These are phyloP conservation scores for Hoplias malabaricus DNA, from an alignment of 2,113 vertebrate species.

Conservation along the genomic window DNA sequence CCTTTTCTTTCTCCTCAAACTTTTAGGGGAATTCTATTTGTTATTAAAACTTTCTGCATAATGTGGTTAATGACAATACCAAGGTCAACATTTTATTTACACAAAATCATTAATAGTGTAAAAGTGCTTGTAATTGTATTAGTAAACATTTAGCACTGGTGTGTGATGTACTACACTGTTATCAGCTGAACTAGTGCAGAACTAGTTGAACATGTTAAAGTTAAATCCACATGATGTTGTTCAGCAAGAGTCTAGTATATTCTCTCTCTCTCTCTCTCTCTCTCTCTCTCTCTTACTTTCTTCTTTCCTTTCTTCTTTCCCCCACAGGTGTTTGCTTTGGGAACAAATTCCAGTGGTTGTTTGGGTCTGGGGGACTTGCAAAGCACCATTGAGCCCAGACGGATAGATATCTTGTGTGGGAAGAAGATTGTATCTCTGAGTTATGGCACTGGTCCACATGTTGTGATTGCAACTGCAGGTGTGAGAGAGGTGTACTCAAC, in stretches of 20 bases:
- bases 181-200: neutral
- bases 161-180: neutral
- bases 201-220: neutral
- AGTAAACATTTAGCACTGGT: neutral
- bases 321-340: constrained; percentile 90
- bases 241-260: neutral
- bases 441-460: constrained; percentile 95
- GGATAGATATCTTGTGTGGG: constrained; percentile 86
- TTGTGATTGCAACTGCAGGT: constrained; percentile 92
- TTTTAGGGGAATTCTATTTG: neutral
- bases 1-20: neutral
- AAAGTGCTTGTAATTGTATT: neutral
- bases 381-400: constrained; percentile 89
- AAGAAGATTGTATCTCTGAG: constrained; percentile 93
- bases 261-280: neutral
- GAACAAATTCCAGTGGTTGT: constrained; percentile 95
- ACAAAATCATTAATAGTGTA: neutral
- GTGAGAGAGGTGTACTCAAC: constrained; percentile 31
- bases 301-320: constrained; percentile 37
- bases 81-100: neutral
- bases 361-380: constrained; percentile 91
- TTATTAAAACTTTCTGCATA: neutral
- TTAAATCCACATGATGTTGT: neutral
- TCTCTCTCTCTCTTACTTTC: neutral
- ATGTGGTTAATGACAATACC: neutral